Evolutionary conservation across 1,140 invertebrate genomes (phyloP), one percentile per base, ranked within the genome.

Genomic region (Yoshiicerus persimilis): DNA sequence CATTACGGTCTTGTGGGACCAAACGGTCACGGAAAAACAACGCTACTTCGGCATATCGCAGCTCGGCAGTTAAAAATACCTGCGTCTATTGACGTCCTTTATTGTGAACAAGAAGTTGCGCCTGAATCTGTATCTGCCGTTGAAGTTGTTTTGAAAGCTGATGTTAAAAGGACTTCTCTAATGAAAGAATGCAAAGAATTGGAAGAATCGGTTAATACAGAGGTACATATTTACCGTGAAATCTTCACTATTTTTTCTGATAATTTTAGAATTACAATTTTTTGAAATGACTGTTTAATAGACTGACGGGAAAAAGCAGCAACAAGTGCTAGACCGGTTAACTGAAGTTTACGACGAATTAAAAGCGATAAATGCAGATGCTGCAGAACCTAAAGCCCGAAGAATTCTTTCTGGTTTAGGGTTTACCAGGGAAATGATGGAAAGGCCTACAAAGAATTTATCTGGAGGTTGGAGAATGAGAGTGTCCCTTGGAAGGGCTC

Each of bases 21-120:
- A 5, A 99, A 99, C 93, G 99, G 99, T 4, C 98, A 99, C 94
- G 99, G 99, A 16, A 99, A 99, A 94, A 99, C 99, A n/a, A 99
- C 99, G 0, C 92, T 99, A 20, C 93, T 99, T 23, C 95, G 98
- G 86, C 98, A 99, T 92, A 96, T 99, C 91, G 96, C 96, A 9
- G 95, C 96, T 85, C 93, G 97, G 91, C 96, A 96, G 6, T 96
- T 99, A 90, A 95, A 96, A 86, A 98, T 99, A 92, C 99, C 99
- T 2, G 96, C 97, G 0, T 97, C 96, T 91, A 99, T 99, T 90
- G 99, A 99, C 93, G 97, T 99, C 88, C 93, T 99, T 77, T 96
- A 99, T 90, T 99, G 99, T 92, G 99, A 99, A 93, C 99, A 99
- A 94, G 98, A 99, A 94, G 98, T 99, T 36, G 95, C 97, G 0